phyloP scores from a whole-genome alignment of 2,113 vertebrate species.

The Corydoras sp. region DNA sequence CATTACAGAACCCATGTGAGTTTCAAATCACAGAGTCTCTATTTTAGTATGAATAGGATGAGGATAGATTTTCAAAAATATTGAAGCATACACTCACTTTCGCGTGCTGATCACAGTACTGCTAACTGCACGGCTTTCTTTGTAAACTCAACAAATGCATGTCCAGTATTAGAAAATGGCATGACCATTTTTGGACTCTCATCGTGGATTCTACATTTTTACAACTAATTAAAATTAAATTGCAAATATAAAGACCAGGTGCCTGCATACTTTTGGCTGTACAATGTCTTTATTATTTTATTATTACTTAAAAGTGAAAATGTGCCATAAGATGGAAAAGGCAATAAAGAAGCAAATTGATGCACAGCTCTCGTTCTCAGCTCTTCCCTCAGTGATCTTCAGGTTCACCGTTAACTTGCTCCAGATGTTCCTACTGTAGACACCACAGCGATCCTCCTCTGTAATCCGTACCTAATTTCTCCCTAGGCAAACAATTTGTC shows the following conservation, averaged over 20 bases:
- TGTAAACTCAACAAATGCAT: no score
- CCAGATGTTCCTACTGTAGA: slow-evolving; percentile 73
- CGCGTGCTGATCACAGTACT: no score
- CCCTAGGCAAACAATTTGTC: slow-evolving; percentile 56
- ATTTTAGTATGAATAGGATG: no score
- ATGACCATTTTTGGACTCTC: no score
- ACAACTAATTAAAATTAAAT: no score
- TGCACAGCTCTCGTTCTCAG: slow-evolving; percentile 9
- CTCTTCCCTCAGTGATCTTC: slow-evolving; percentile 53
- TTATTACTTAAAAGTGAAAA: not conserved
- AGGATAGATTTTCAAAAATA: no score
- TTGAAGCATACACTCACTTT: no score
- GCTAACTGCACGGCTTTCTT: no score
- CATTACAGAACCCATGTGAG: no score
- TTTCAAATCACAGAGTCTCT: no score
- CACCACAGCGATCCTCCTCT: slow-evolving; percentile 58
- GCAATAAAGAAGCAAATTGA: not conserved
- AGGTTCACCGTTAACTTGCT: slow-evolving; percentile 64
- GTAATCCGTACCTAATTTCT: slow-evolving; percentile 58
- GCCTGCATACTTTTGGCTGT: not conserved
- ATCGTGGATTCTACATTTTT: no score
- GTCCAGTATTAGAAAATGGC: no score
- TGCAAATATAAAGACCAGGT: not conserved
- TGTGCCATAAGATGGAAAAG: slow-evolving; percentile 3
- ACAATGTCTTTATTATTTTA: not conserved